Evolutionary conservation across 92 coral and sea anemone genomes (phyloP).

Genomic region (Palythoa grandis): DNA sequence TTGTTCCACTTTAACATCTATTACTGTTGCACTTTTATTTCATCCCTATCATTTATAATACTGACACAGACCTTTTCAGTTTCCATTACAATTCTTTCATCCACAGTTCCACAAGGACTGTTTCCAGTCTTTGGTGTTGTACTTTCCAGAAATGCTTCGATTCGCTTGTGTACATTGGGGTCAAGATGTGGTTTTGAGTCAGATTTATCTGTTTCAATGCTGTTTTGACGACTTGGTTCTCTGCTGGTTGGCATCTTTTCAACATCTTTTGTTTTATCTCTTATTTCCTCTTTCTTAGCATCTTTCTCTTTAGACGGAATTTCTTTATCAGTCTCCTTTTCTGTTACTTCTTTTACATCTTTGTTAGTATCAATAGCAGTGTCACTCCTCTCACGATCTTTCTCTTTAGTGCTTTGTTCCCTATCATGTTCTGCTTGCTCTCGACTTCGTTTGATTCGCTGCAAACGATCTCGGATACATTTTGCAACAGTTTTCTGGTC

Average conservation of each 20-base stretch:
- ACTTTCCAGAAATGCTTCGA: slow-evolving; percentile 67
- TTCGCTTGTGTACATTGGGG: slow-evolving; percentile 47
- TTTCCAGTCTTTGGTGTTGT: slow-evolving; percentile 56
- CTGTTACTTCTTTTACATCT: slow-evolving; percentile 60
- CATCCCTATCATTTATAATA: background rate
- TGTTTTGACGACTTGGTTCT: slow-evolving; percentile 58
- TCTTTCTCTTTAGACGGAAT: slow-evolving; percentile 30
- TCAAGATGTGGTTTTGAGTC: slow-evolving; percentile 41
- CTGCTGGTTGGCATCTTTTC: slow-evolving; percentile 18
- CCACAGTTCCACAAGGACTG: slow-evolving; percentile 83
- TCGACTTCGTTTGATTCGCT: slow-evolving; percentile 73
- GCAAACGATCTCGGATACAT: slow-evolving; percentile 85
- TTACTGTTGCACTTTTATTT: no score
- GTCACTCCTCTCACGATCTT: slow-evolving; percentile 60
- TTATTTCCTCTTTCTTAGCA: slow-evolving; percentile 46
- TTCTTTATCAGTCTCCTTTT: slow-evolving; percentile 61
- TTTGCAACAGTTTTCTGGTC: slow-evolving; percentile 88
- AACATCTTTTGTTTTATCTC: slow-evolving; percentile 45
- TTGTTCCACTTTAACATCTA: no score
- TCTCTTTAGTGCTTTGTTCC: slow-evolving; percentile 57
- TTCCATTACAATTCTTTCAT: slow-evolving; percentile 52
- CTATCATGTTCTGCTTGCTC: slow-evolving; percentile 75
- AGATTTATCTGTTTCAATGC: slow-evolving; percentile 40
- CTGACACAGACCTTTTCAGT: slow-evolving; percentile 62
- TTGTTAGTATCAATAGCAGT: slow-evolving; percentile 13